A percentile compares a stretch with the other conserved stretches of the same genome.
These are phyloP conservation scores for Pantherophis vulpinus DNA, from an alignment of 2,797 vertebrate species.

Conservation along the genomic window DNA sequence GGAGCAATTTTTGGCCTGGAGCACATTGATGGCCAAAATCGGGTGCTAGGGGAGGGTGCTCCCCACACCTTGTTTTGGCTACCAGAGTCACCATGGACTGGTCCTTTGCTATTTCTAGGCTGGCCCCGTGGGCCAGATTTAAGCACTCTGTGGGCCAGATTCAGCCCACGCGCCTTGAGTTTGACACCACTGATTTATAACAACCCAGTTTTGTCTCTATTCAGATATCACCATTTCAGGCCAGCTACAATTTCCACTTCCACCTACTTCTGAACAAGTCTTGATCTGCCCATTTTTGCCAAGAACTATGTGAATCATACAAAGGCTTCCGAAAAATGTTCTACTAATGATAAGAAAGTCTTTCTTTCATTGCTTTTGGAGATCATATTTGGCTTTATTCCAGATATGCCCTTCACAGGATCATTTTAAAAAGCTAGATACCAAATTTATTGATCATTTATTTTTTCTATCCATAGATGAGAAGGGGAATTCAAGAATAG, in stretches of 20 bases:
- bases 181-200: neutral
- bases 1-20: no score
- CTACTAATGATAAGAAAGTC: neutral
- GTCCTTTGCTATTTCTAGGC: no score
- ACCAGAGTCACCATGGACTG: no score
- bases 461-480: neutral
- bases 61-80: no score
- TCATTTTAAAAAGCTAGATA: neutral
- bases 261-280: neutral
- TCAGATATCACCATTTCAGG: neutral
- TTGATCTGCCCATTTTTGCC: neutral
- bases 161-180: no score
- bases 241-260: neutral
- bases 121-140: no score
- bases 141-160: no score
- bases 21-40: no score
- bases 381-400: neutral
- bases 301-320: neutral
- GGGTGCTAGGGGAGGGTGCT: no score
- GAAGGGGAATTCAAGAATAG: neutral
- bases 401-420: neutral
- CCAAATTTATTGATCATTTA: neutral
- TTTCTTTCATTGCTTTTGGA: neutral
- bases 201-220: neutral
- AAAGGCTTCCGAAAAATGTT: neutral